These are phyloP conservation scores for Melanaphis sacchari DNA, from an alignment of 1,140 invertebrate genomes.

Conservation along the genomic window DNA sequence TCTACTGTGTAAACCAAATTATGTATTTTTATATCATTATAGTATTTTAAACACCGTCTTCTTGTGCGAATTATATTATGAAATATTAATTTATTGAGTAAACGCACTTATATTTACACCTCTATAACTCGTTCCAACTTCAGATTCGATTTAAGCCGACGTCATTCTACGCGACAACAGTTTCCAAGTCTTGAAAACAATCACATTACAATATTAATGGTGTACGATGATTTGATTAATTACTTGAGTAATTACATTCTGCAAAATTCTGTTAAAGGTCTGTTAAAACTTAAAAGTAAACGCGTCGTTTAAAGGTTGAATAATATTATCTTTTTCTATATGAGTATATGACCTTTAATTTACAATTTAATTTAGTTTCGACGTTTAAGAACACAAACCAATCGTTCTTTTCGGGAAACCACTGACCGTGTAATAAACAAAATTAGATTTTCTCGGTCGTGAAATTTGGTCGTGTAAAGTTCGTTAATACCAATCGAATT, in stretches of 20 bases:
- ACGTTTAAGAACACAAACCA: not conserved
- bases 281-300: not conserved
- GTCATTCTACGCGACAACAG: not conserved
- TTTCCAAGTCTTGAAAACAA: too few relatives aligned
- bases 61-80: not conserved
- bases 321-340: not conserved
- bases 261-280: not conserved
- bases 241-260: not conserved
- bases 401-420: not conserved
- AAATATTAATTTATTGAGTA: not conserved
- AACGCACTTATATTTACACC: not conserved
- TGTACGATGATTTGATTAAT: not conserved
- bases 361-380: not conserved
- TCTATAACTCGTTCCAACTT: not conserved
- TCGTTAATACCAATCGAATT: slow-evolving; percentile 5
- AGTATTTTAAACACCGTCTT: not conserved
- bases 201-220: not conserved
- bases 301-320: not conserved
- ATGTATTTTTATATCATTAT: not conserved
- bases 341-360: not conserved
- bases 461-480: slow-evolving; percentile 3
- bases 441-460: not conserved
- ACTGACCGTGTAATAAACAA: slow-evolving; percentile 14
- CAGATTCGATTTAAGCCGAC: not conserved
- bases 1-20: not conserved